phyloP scores from a whole-genome alignment of 2,888 invertebrate genomes.

The Scrobipalpa costella region DNA sequence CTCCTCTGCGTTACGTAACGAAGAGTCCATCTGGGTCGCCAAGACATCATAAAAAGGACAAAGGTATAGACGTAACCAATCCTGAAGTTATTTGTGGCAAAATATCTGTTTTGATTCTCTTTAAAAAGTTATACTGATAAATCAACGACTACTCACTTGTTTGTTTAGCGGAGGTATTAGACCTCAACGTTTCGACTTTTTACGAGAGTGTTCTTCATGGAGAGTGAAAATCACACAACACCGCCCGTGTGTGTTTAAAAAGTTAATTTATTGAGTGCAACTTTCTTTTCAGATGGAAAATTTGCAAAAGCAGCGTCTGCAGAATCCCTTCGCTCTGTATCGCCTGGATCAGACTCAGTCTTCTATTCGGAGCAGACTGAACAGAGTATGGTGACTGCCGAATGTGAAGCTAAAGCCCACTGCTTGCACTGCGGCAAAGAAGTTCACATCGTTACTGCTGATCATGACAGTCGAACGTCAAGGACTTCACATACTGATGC shows the following conservation, averaged over 20 bases:
- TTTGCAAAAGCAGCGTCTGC: conserved; percentile 90
- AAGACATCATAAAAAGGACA: conserved; percentile 71
- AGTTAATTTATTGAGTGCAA: too few relatives aligned
- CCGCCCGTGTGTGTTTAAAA: too few relatives aligned
- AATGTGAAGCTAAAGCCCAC: conserved; percentile 83
- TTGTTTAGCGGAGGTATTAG: too few relatives aligned
- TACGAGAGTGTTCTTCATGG: too few relatives aligned
- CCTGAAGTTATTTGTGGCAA: neutral
- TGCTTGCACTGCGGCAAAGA: conserved; percentile 93
- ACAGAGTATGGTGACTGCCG: conserved; percentile 73
- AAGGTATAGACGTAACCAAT: conserved; percentile 45
- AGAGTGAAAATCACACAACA: too few relatives aligned
- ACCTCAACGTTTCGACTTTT: too few relatives aligned
- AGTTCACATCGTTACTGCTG: conserved; percentile 83
- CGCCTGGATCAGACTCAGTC: conserved; percentile 94
- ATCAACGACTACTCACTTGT: too few relatives aligned
- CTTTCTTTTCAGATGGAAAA: conserved; percentile 58
- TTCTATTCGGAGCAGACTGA: conserved; percentile 91
- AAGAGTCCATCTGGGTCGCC: conserved; percentile 79
- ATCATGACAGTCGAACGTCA: conserved; percentile 68
- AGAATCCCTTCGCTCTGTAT: conserved; percentile 93
- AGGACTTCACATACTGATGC: conserved; percentile 71
- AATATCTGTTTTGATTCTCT: too few relatives aligned
- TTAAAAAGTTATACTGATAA: too few relatives aligned
- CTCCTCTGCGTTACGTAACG: conserved; percentile 66